Evolutionary conservation across 2,888 invertebrate genomes (phyloP).

Genomic region (Aleiodes alternator): DNA sequence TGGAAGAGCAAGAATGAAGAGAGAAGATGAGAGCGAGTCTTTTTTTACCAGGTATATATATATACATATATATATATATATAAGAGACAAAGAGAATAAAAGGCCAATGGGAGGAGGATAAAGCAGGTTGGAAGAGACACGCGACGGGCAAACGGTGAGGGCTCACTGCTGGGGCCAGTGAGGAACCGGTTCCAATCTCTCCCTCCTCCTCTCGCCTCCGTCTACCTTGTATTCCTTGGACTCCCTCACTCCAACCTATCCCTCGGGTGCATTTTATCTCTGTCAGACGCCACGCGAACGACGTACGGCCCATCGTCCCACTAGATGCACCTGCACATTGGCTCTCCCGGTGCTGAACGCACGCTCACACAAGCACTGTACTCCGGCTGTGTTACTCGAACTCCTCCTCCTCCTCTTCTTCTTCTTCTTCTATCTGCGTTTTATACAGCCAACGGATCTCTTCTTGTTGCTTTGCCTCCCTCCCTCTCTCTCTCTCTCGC

Average conservation of each 20-base stretch:
- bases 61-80: background rate
- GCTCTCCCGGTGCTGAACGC: constrained; percentile 48
- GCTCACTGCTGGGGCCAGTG: constrained; percentile 23
- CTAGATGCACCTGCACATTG: constrained; percentile 70
- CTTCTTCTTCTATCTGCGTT: constrained; percentile 36
- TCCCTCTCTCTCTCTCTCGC: constrained; percentile 53
- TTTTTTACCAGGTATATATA: background rate
- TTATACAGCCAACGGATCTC: constrained; percentile 44
- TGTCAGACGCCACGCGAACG: constrained; percentile 71
- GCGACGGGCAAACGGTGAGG: constrained; percentile 36
- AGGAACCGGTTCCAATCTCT: constrained; percentile 40
- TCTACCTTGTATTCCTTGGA: constrained; percentile 46
- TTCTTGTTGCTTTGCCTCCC: constrained; percentile 37
- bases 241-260: constrained; percentile 43
- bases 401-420: constrained; percentile 12
- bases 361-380: constrained; percentile 32
- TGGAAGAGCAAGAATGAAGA: constrained; percentile 1
- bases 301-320: constrained; percentile 65
- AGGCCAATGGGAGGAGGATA: constrained; percentile 17
- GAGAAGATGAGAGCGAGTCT: background rate
- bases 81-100: constrained; percentile 39
- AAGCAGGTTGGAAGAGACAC: constrained; percentile 36
- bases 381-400: constrained; percentile 36
- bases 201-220: constrained; percentile 47
- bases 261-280: constrained; percentile 52